Percentiles rank a stretch among this genome's conserved stretches.
phyloP scores from a whole-genome alignment of 1,140 invertebrate species.

The Bombus pyrosoma region DNA sequence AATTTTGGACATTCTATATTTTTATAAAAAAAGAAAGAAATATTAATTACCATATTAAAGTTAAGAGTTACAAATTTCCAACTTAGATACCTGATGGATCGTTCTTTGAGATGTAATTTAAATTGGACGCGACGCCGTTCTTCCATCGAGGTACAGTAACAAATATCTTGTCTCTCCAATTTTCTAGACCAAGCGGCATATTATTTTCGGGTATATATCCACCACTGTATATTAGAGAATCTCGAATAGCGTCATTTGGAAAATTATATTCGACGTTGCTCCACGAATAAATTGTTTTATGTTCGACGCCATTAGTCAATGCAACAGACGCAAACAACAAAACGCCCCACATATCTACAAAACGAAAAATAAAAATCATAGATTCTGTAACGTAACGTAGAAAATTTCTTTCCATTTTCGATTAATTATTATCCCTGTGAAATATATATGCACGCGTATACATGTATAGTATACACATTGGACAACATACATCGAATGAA shows the following conservation, averaged over 20 bases:
- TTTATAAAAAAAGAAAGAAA: no score
- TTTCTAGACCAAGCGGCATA: conserved; percentile 87
- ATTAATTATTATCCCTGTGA: background rate
- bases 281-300: conserved; percentile 86
- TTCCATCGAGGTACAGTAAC: conserved; percentile 91
- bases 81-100: conserved; percentile 42
- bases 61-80: no score
- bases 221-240: conserved; percentile 84
- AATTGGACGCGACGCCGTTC: conserved; percentile 87
- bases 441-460: no score
- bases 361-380: background rate
- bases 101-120: conserved; percentile 86
- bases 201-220: conserved; percentile 88
- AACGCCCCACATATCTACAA: conserved; percentile 53
- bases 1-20: conserved; percentile 84
- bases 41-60: no score
- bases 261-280: conserved; percentile 88
- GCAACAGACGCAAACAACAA: conserved; percentile 60
- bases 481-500: no score
- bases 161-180: conserved; percentile 90
- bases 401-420: background rate
- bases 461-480: no score
- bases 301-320: conserved; percentile 64
- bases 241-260: conserved; percentile 84
- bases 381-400: no score